Conservation (phyloP, 2,797 vertebrate genomes). For the Pangasius sanitwongsei region DNA sequence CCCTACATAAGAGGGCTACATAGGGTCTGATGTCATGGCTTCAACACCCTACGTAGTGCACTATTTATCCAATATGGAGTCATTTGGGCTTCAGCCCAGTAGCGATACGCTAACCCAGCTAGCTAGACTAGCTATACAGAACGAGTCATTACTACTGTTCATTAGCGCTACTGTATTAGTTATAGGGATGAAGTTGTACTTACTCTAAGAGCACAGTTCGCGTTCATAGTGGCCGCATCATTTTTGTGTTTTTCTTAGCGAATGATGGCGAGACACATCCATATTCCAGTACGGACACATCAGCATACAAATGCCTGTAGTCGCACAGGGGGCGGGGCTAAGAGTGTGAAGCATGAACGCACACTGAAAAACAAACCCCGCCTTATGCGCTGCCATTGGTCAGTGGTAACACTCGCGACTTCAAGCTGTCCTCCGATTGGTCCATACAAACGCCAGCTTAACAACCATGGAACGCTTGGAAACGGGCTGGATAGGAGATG, state of each 20-base stretch:
- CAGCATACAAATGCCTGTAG: conserved; percentile 36
- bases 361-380: background rate
- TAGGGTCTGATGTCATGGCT: background rate
- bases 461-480: background rate
- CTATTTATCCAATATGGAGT: background rate
- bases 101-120: background rate
- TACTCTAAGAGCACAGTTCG: conserved; percentile 5
- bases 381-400: background rate
- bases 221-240: conserved; percentile 13
- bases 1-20: background rate
- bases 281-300: conserved; percentile 33
- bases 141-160: background rate
- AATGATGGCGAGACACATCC: background rate
- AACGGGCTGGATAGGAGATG: background rate
- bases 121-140: background rate
- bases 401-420: background rate
- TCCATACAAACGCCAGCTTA: background rate
- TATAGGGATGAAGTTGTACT: background rate
- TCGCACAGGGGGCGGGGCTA: background rate
- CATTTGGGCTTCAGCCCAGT: background rate
- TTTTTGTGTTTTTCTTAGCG: background rate
- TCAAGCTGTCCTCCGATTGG: background rate
- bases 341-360: background rate
- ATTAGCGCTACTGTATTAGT: background rate
- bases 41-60: background rate